A percentile compares a stretch with the other conserved stretches of the same genome.
phyloP scores from a whole-genome alignment of 1,140 invertebrate species.

The Onthophagus taurus region DNA sequence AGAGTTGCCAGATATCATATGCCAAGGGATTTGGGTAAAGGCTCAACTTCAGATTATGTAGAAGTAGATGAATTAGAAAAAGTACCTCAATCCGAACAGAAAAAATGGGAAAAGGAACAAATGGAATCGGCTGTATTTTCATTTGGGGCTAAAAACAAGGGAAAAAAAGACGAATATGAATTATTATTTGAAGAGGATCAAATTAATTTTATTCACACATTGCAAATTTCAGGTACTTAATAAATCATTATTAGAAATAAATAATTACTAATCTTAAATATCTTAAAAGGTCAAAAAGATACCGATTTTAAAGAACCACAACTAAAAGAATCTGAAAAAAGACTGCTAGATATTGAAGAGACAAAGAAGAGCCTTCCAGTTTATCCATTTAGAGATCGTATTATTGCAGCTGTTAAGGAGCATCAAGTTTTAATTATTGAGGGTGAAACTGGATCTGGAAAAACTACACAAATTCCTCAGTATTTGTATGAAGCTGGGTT shows the following conservation, averaged over 20 bases:
- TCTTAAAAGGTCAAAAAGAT: conserved; percentile 22
- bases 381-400: conserved; percentile 82
- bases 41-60: conserved; percentile 62
- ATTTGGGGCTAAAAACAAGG: conserved; percentile 83
- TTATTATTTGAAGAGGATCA: conserved; percentile 90
- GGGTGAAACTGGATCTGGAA: conserved; percentile 96
- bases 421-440: conserved; percentile 92
- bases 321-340: conserved; percentile 58
- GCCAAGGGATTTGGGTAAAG: conserved; percentile 69
- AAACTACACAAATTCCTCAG: conserved; percentile 98
- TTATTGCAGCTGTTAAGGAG: conserved; percentile 78
- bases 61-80: conserved; percentile 84
- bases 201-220: conserved; percentile 94
- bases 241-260: conserved; percentile 8
- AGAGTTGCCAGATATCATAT: conserved; percentile 89
- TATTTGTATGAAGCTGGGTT: conserved; percentile 91
- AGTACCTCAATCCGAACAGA: conserved; percentile 85
- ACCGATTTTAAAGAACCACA: conserved; percentile 40
- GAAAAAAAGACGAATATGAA: conserved; percentile 77
- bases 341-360: conserved; percentile 82
- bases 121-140: conserved; percentile 84
- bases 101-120: conserved; percentile 97
- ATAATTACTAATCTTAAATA: conserved; percentile 9
- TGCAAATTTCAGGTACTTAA: conserved; percentile 72
- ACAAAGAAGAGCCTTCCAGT: conserved; percentile 90